Evolutionary conservation across 2,113 vertebrate genomes (phyloP).

Genomic region (Numenius arquata): DNA sequence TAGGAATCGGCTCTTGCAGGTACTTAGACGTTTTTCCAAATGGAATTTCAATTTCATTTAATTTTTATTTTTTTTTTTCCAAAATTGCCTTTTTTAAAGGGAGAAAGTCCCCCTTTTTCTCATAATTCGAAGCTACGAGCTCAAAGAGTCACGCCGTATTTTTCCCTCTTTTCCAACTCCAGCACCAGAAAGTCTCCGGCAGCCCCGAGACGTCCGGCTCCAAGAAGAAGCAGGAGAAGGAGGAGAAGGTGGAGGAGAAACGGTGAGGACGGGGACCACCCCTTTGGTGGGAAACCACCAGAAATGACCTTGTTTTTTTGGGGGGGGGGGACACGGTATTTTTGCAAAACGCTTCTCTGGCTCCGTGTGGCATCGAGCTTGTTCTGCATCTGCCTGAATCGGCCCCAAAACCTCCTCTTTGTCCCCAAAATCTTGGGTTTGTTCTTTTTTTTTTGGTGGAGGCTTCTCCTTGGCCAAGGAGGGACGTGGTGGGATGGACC

Average conservation of each 20-base stretch:
- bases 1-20: background rate
- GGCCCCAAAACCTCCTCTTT: background rate
- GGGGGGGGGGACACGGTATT: accelerated
- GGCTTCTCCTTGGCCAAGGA: background rate
- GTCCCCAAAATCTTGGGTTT: background rate
- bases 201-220: constrained; percentile 25
- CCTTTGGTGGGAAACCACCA: background rate
- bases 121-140: accelerated
- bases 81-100: background rate
- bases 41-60: too few relatives aligned
- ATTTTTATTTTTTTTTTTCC: too few relatives aligned
- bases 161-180: background rate
- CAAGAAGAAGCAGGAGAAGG: constrained; percentile 57
- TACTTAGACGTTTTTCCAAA: background rate
- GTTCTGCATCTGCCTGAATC: background rate
- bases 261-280: constrained; percentile 55
- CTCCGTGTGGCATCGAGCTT: background rate
- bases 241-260: constrained; percentile 55
- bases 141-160: accelerated
- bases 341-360: background rate
- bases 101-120: background rate
- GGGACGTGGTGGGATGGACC: background rate
- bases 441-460: background rate
- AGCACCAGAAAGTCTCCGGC: constrained; percentile 83
- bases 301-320: background rate